Conservation (phyloP, 2,797 vertebrate species). For the Setipinna tenuifilis region DNA sequence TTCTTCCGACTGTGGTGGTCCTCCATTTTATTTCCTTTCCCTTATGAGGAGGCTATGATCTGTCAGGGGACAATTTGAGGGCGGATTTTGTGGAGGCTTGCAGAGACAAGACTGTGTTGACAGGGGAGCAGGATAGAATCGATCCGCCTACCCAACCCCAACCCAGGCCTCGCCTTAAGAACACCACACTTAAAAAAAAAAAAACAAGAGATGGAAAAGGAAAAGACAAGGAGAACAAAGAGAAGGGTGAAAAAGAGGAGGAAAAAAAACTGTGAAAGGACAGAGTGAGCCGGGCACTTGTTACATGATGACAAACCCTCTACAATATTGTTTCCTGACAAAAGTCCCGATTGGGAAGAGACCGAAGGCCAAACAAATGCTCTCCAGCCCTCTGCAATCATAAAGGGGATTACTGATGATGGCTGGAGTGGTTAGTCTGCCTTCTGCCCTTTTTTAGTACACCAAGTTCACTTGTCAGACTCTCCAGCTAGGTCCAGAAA, state of each 20-base stretch:
- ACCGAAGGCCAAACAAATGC: conserved; percentile 37
- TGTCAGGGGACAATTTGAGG: neutral
- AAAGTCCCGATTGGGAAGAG: conserved; percentile 35
- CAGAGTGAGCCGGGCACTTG: conserved; percentile 45
- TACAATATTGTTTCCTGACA: conserved; percentile 46
- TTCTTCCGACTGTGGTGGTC: neutral
- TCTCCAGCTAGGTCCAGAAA: neutral
- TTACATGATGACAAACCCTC: conserved; percentile 37
- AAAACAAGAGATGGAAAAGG: conserved; percentile 47
- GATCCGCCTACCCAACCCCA: conserved; percentile 34
- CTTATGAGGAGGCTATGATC: neutral
- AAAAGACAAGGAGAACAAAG: conserved; percentile 59
- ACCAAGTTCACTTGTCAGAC: conserved; percentile 22
- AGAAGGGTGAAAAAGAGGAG: conserved; percentile 45
- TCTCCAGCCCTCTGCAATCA: conserved; percentile 41
- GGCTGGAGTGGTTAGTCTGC: conserved; percentile 6
- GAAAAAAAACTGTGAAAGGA: conserved; percentile 32
- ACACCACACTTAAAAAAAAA: conserved; percentile 20
- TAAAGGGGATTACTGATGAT: conserved; percentile 27
- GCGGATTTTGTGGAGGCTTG: neutral
- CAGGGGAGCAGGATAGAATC: conserved; percentile 27
- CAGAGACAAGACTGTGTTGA: neutral
- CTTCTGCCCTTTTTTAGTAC: conserved; percentile 26
- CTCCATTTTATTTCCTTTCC: neutral
- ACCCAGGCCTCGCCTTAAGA: conserved; percentile 22